Percentiles rank a stretch among this genome's conserved stretches.
Conservation (phyloP, 2,113 vertebrate genomes). For the Arothron firmamentum region DNA sequence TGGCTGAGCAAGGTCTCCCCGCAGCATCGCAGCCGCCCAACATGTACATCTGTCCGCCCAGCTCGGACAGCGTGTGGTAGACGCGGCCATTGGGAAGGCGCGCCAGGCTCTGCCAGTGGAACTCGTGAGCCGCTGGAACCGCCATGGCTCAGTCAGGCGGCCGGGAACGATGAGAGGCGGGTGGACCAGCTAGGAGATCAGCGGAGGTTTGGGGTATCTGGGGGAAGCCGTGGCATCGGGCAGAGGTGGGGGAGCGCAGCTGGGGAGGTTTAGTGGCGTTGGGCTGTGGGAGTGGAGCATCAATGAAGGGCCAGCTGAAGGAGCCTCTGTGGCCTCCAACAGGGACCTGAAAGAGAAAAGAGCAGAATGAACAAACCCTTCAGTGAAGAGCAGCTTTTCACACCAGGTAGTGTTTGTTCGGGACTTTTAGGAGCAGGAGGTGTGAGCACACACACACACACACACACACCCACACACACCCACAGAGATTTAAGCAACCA, state of each 20-base stretch:
- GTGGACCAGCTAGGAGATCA: background rate
- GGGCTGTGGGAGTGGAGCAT: slow-evolving; percentile 10
- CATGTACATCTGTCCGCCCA: slow-evolving; percentile 88
- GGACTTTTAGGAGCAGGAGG: too few relatives aligned
- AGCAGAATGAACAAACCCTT: background rate
- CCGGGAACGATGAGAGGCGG: background rate
- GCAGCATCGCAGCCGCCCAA: slow-evolving; percentile 90
- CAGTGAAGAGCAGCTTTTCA: background rate
- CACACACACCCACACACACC: too few relatives aligned
- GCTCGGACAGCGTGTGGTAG: slow-evolving; percentile 87
- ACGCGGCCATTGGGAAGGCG: slow-evolving; percentile 85
- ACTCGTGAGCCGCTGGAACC: slow-evolving; percentile 82
- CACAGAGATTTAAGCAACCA: too few relatives aligned
- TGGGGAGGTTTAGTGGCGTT: slow-evolving; percentile 3
- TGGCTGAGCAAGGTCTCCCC: slow-evolving; percentile 79
- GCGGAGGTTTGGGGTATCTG: slow-evolving; percentile 10
- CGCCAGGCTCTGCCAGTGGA: slow-evolving; percentile 91
- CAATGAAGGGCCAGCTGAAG: slow-evolving; percentile 17
- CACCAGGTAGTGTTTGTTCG: too few relatives aligned
- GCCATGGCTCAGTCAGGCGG: slow-evolving; percentile 75
- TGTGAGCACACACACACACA: too few relatives aligned
- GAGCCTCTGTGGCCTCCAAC: slow-evolving; percentile 16
- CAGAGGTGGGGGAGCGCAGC: slow-evolving; percentile 11
- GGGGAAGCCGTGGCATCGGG: slow-evolving; percentile 6
- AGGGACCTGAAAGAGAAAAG: slow-evolving; percentile 24